A percentile compares a stretch with the other conserved stretches of the same genome.
Conservation (phyloP, 2,113 vertebrate genomes). For the Hyperopisus bebe region DNA sequence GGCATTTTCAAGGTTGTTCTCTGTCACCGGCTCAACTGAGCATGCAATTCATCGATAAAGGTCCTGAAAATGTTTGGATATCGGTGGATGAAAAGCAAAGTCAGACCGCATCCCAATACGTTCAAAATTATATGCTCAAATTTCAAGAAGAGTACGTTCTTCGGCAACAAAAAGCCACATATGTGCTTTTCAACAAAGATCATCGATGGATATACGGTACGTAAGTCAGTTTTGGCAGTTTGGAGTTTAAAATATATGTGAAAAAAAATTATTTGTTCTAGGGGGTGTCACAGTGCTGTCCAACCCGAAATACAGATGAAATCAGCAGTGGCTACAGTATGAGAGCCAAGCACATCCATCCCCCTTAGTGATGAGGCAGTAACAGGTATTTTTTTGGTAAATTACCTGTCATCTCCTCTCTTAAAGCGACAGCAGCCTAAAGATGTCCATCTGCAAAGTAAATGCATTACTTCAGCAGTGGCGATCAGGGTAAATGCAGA, state of each 20-base stretch:
- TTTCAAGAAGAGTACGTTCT: neutral
- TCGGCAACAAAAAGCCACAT: neutral
- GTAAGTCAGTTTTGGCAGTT: neutral
- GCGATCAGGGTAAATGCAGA: constrained; percentile 9
- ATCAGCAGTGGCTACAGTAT: neutral
- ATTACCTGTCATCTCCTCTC: constrained; percentile 20
- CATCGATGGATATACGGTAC: neutral
- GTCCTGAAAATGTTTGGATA: neutral
- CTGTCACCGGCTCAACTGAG: neutral
- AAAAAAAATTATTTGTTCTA: neutral
- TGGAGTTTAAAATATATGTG: neutral
- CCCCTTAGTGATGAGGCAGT: neutral
- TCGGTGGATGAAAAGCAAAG: neutral
- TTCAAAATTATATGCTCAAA: neutral
- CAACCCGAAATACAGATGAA: neutral
- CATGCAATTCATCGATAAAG: neutral
- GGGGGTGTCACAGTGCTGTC: neutral
- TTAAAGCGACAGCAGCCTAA: neutral
- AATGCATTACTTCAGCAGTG: constrained; percentile 12
- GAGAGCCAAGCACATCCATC: neutral
- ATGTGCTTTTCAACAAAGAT: neutral
- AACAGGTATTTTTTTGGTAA: constrained; percentile 23
- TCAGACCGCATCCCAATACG: neutral
- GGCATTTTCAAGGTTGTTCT: neutral
- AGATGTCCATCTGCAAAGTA: constrained; percentile 18